phyloP scores from a whole-genome alignment of 2,113 vertebrate genomes.

The Leiothrix lutea region DNA sequence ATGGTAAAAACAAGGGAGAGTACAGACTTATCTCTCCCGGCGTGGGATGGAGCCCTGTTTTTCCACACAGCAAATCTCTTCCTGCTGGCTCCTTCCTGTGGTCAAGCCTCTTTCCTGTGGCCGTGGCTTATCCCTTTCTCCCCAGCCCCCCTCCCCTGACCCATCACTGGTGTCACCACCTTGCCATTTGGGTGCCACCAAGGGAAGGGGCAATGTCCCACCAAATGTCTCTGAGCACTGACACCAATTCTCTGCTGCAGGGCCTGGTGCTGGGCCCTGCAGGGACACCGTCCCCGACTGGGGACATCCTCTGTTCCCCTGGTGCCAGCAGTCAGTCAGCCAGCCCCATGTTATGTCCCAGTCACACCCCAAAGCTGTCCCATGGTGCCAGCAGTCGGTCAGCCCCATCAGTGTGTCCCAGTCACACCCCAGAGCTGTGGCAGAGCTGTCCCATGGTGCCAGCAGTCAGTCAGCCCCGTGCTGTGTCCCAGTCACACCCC shows the following conservation, averaged over 20 bases:
- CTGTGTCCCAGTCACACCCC: neutral
- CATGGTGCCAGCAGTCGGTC: too few species aligned
- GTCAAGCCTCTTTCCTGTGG: neutral
- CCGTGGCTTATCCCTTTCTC: neutral
- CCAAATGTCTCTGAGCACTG: fast-evolving
- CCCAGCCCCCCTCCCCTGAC: fast-evolving
- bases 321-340: neutral
- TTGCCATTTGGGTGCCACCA: fast-evolving
- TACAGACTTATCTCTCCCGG: neutral
- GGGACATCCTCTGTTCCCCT: neutral
- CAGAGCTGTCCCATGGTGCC: neutral
- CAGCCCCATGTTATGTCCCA: too few species aligned
- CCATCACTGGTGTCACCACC: neutral
- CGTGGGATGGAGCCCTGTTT: fast-evolving
- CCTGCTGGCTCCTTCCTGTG: neutral
- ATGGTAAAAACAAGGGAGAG: neutral
- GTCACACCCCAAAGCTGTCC: too few species aligned
- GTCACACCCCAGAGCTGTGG: too few species aligned
- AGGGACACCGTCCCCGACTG: fast-evolving
- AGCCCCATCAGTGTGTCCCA: too few species aligned
- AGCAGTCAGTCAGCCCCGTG: neutral
- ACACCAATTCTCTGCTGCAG: fast-evolving
- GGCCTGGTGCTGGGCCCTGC: neutral
- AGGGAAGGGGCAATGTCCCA: fast-evolving
- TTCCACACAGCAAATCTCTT: neutral